phyloP scores from a whole-genome alignment of 2,113 vertebrate genomes.

The Peromyscus maniculatus region DNA sequence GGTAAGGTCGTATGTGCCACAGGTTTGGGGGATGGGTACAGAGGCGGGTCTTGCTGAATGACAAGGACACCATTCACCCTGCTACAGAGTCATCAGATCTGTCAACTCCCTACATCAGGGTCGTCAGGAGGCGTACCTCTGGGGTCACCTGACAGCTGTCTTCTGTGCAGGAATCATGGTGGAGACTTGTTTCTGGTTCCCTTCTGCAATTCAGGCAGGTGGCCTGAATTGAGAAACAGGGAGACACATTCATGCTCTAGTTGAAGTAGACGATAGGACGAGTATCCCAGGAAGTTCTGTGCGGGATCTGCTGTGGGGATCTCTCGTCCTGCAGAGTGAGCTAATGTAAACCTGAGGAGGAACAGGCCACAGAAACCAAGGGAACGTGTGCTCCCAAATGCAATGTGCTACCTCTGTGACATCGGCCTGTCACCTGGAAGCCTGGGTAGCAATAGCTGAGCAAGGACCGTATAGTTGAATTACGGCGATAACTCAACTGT shows the following conservation, averaged over 20 bases:
- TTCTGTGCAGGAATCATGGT: neutral
- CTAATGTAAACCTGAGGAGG: neutral
- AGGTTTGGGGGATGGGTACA: neutral
- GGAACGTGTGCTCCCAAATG: neutral
- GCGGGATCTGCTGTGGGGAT: neutral
- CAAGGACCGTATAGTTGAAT: neutral
- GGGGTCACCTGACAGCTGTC: neutral
- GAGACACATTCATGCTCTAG: neutral
- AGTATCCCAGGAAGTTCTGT: slow-evolving; percentile 15
- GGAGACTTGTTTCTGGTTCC: neutral
- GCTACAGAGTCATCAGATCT: neutral
- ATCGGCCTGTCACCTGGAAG: neutral
- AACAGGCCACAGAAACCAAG: neutral
- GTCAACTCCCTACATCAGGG: neutral
- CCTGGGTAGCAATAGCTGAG: neutral
- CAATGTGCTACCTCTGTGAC: neutral
- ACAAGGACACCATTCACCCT: neutral
- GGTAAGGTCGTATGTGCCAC: neutral
- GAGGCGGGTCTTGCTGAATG: neutral
- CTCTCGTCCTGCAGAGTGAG: neutral
- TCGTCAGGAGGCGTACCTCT: neutral
- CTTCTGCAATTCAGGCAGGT: neutral
- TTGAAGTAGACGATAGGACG: neutral
- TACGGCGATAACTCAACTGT: neutral
- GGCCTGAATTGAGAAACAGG: neutral